Conservation (phyloP, 2,888 invertebrate genomes). For the Ophion obscuratus region DNA sequence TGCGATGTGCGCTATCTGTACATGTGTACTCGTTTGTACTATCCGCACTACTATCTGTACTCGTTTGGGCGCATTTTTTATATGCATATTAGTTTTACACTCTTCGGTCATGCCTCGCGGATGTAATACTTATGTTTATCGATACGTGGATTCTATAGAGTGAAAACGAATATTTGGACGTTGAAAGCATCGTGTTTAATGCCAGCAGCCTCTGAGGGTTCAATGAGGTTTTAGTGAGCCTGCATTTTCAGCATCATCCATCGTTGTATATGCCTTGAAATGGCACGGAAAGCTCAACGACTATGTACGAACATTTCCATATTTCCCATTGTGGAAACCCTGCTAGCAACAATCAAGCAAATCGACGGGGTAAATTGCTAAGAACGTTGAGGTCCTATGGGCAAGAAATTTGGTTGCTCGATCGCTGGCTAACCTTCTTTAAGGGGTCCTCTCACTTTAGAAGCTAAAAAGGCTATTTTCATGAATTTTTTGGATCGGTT, state of each 20-base stretch:
- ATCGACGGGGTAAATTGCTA: too few species aligned
- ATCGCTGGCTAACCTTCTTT: too few species aligned
- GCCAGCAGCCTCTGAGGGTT: not conserved
- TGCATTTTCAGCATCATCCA: slow-evolving; percentile 1
- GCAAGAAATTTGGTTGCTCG: not conserved
- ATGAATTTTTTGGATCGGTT: too few species aligned
- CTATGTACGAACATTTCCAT: not conserved
- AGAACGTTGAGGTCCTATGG: too few species aligned
- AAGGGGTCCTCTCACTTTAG: too few species aligned
- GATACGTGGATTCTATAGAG: not conserved
- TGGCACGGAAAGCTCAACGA: not conserved
- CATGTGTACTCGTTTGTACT: not conserved
- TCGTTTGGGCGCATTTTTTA: too few species aligned
- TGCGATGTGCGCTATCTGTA: slow-evolving; percentile 2
- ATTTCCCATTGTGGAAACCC: too few species aligned
- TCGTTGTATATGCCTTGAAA: not conserved
- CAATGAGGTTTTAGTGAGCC: slow-evolving; percentile 30
- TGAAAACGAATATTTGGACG: slow-evolving; percentile 19
- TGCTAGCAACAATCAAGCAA: too few species aligned
- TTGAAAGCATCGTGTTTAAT: not conserved
- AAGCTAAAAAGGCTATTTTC: too few species aligned
- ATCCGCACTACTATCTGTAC: too few species aligned
- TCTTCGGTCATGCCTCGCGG: not conserved
- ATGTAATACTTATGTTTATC: slow-evolving; percentile 22
- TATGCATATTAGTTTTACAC: not conserved